These are phyloP conservation scores for Hypomesus transpacificus DNA, from an alignment of 2,113 vertebrate species.

Conservation along the genomic window DNA sequence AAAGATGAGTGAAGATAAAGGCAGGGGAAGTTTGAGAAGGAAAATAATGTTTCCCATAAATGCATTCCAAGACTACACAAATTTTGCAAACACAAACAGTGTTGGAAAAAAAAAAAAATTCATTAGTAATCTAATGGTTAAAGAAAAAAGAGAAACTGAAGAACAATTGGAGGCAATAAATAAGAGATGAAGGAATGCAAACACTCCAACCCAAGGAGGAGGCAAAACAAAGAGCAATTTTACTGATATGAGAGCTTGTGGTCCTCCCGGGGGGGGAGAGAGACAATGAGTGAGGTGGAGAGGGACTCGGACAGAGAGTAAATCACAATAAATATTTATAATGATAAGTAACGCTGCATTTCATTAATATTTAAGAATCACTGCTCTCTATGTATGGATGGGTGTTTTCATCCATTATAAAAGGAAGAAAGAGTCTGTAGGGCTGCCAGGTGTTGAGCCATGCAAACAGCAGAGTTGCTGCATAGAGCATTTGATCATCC, in stretches of 20 bases:
- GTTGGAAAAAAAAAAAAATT: constrained; percentile 51
- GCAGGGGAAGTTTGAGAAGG: too few species aligned
- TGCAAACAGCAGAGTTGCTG: constrained; percentile 50
- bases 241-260: constrained; percentile 51
- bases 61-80: constrained; percentile 3
- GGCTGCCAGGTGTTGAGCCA: constrained; percentile 46
- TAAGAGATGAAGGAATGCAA: constrained; percentile 59
- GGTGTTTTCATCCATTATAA: constrained; percentile 28
- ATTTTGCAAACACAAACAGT: neutral
- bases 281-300: constrained; percentile 18
- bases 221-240: constrained; percentile 58
- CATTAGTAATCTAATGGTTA: constrained; percentile 63
- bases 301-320: constrained; percentile 61
- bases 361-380: constrained; percentile 68
- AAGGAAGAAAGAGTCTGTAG: constrained; percentile 42
- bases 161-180: constrained; percentile 57
- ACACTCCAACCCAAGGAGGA: constrained; percentile 38
- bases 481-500: constrained; percentile 47
- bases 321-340: constrained; percentile 79
- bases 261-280: constrained; percentile 50
- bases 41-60: neutral
- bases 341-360: constrained; percentile 65
- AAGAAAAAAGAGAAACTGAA: constrained; percentile 40
- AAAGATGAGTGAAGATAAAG: too few species aligned
- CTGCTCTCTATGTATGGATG: constrained; percentile 22